These are phyloP conservation scores for Heteromyza rotundicornis DNA, from an alignment of 2,888 invertebrate genomes.

Conservation along the genomic window DNA sequence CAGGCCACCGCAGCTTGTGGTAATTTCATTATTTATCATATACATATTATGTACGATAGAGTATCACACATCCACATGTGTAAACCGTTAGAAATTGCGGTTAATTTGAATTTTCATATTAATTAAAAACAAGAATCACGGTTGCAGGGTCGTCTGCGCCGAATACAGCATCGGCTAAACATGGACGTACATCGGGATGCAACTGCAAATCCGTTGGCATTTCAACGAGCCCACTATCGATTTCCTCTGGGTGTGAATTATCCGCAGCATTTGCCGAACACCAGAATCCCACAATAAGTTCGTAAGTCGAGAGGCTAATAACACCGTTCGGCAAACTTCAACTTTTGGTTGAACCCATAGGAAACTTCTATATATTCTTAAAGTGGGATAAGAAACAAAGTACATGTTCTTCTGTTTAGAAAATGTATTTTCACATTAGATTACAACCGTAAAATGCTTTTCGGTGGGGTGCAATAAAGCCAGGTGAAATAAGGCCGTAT, in stretches of 20 bases:
- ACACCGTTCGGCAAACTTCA: no score
- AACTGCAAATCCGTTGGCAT: constrained; percentile 48
- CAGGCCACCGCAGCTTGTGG: constrained; percentile 57
- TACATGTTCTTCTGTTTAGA: background rate
- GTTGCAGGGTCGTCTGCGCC: constrained; percentile 62
- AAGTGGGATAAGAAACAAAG: background rate
- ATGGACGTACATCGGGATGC: constrained; percentile 23
- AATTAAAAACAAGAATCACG: constrained; percentile 57
- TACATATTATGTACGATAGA: constrained; percentile 8
- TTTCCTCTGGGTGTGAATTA: constrained; percentile 56
- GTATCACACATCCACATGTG: background rate
- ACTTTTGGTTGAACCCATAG: no score
- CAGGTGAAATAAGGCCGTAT: no score
- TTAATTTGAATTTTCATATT: constrained; percentile 32
- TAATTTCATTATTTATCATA: constrained; percentile 34
- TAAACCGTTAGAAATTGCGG: no score
- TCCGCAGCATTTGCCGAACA: constrained; percentile 43
- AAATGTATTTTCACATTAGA: no score
- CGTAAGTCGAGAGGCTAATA: constrained; percentile 19
- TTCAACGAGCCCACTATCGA: constrained; percentile 53
- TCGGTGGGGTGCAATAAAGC: no score
- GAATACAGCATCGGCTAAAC: constrained; percentile 55
- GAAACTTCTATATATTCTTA: constrained; percentile 12
- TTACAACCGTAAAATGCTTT: no score
- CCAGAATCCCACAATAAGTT: constrained; percentile 24